phyloP scores from a whole-genome alignment of 2,797 vertebrate genomes.

The Aphelocoma californica region DNA sequence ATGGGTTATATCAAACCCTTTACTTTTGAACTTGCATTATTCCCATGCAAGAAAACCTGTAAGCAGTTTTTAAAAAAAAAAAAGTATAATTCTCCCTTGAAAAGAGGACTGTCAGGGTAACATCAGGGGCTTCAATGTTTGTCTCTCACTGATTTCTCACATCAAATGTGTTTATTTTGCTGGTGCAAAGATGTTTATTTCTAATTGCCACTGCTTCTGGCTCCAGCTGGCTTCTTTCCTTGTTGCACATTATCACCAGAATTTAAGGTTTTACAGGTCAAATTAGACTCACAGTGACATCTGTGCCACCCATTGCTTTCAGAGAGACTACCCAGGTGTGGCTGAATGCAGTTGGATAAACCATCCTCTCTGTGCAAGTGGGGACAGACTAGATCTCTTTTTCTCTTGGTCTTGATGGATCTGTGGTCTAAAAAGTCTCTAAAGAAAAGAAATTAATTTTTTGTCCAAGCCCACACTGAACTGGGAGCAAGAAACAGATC shows the following conservation, averaged over 20 bases:
- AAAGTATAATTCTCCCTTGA: not conserved
- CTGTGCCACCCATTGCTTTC: not conserved
- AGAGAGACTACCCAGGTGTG: not conserved
- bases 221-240: slow-evolving; percentile 43
- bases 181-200: slow-evolving; percentile 11
- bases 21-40: not conserved
- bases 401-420: not conserved
- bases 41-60: not conserved
- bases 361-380: not conserved
- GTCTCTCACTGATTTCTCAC: not conserved
- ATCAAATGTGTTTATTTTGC: slow-evolving; percentile 8
- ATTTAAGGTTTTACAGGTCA: slow-evolving; percentile 45
- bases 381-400: not conserved
- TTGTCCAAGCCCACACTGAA: not conserved
- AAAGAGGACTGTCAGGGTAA: not conserved
- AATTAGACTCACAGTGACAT: not conserved
- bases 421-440: not conserved
- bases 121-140: not conserved
- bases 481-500: not conserved
- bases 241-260: slow-evolving; percentile 4
- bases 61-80: not conserved
- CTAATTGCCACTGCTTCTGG: not conserved
- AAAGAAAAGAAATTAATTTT: not conserved
- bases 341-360: not conserved
- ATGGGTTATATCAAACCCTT: not conserved